A percentile compares a stretch with the other conserved stretches of the same genome.
phyloP scores from a whole-genome alignment of 2,797 vertebrate species.

The Tamandua tetradactyla region DNA sequence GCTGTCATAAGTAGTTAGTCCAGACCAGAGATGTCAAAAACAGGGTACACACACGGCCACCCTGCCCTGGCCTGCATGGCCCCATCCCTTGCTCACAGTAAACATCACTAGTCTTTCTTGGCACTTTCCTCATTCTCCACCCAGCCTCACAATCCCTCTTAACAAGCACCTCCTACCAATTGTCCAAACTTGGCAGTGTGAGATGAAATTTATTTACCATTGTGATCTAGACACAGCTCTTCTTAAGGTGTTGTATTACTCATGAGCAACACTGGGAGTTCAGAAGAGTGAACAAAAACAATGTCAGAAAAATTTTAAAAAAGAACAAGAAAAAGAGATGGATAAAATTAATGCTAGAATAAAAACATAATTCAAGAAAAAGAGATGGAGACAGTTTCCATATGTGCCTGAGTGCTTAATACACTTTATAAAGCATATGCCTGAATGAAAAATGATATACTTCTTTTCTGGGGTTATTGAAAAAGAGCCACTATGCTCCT shows the following conservation, averaged over 20 bases:
- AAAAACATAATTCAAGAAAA: background rate
- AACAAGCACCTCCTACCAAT: background rate
- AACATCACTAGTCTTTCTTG: background rate
- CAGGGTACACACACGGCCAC: background rate
- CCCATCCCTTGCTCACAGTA: background rate
- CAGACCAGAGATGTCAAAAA: background rate
- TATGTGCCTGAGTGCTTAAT: background rate
- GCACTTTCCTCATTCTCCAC: background rate
- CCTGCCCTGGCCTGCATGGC: background rate
- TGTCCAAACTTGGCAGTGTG: background rate
- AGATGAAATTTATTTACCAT: background rate
- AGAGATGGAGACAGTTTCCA: slow-evolving; percentile 26
- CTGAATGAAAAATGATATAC: background rate
- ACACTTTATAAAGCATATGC: background rate
- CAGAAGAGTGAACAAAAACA: background rate
- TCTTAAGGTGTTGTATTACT: background rate
- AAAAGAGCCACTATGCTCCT: background rate
- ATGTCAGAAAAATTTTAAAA: background rate
- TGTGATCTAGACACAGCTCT: background rate
- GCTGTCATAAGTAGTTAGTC: background rate
- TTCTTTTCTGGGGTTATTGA: background rate
- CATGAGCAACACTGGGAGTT: background rate
- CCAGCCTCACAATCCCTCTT: background rate
- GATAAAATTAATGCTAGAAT: background rate
- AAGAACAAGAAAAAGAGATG: background rate